Evolutionary conservation across 2,113 vertebrate species (phyloP).

Genomic region (Nannospalax galili): DNA sequence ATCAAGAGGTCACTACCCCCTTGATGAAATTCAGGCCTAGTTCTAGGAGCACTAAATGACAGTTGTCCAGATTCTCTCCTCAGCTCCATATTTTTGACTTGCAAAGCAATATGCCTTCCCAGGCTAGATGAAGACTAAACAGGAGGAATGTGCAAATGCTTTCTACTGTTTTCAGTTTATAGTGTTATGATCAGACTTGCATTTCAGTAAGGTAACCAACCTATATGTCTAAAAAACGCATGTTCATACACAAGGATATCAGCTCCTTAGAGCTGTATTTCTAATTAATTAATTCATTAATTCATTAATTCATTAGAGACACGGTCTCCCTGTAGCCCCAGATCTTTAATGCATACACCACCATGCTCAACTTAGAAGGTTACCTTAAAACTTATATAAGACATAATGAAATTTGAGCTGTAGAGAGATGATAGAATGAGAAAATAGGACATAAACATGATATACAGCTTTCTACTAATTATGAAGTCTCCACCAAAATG

Average conservation of each 20-base stretch:
- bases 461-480: background rate
- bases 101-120: background rate
- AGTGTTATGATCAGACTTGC: background rate
- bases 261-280: no score
- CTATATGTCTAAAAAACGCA: background rate
- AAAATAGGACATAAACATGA: background rate
- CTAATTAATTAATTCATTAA: no score
- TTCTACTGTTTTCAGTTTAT: background rate
- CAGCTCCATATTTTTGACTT: background rate
- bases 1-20: background rate
- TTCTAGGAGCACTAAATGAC: background rate
- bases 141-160: constrained; percentile 1
- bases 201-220: background rate
- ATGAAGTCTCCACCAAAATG: background rate
- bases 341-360: no score
- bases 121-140: background rate
- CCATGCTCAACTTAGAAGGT: background rate
- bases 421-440: background rate
- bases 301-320: no score
- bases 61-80: background rate
- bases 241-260: background rate
- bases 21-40: background rate
- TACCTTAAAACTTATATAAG: background rate
- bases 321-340: no score
- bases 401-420: background rate